Percentiles rank a stretch among this genome's conserved stretches.
phyloP scores from a whole-genome alignment of 2,113 vertebrate genomes.

The Sphyrna mokarran region DNA sequence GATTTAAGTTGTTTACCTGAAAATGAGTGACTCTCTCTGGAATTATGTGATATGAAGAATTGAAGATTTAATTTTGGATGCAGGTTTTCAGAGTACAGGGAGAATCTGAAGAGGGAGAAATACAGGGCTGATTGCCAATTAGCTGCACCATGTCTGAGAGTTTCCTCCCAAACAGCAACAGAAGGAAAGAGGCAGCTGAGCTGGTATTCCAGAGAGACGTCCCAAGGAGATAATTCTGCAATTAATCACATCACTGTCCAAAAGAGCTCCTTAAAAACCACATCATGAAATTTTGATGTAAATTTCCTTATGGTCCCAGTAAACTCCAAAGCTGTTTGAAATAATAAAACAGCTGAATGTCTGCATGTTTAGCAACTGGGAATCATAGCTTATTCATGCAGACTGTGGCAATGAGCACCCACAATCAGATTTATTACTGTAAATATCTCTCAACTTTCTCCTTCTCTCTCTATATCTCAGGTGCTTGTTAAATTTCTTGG shows the following conservation, averaged over 20 bases:
- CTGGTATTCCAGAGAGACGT: slow-evolving; percentile 15
- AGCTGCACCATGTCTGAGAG: neutral
- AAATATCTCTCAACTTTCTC: neutral
- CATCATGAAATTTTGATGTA: slow-evolving; percentile 30
- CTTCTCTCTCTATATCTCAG: neutral
- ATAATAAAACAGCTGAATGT: slow-evolving; percentile 5
- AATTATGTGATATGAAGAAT: neutral
- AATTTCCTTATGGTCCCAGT: slow-evolving; percentile 22
- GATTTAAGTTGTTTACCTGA: neutral
- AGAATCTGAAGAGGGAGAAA: neutral
- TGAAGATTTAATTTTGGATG: neutral
- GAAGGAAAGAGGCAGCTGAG: neutral
- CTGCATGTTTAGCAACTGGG: neutral
- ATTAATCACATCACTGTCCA: slow-evolving; percentile 21
- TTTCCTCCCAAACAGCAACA: neutral
- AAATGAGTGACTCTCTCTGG: neutral
- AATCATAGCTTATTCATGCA: slow-evolving; percentile 7
- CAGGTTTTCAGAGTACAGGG: neutral
- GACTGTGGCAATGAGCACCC: neutral
- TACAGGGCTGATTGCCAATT: neutral
- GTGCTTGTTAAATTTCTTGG: neutral
- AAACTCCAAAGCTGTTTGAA: slow-evolving; percentile 22
- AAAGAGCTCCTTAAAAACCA: slow-evolving; percentile 18
- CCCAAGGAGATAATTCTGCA: slow-evolving; percentile 27
- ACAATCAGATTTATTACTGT: neutral